phyloP scores from a whole-genome alignment of 1,140 invertebrate genomes.

The Dryas iulia region DNA sequence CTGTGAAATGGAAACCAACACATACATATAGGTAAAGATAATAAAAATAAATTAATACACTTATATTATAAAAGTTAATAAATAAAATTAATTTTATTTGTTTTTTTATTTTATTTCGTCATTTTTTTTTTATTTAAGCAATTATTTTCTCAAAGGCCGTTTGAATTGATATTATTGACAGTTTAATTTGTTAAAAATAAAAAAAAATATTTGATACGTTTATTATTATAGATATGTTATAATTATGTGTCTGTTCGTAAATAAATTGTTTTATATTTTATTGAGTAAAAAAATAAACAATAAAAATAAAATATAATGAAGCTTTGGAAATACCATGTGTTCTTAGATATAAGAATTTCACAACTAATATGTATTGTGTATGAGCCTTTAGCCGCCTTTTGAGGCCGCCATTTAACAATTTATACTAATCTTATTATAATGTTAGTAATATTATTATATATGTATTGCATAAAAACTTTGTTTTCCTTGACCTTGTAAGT shows the following conservation, averaged over 20 bases:
- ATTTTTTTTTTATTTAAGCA: not conserved
- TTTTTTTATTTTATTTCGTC: not conserved
- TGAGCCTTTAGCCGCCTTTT: not conserved
- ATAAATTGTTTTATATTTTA: not conserved
- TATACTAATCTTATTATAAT: not conserved
- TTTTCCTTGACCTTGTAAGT: no score
- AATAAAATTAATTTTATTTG: not conserved
- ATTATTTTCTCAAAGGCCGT: not conserved
- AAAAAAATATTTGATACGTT: not conserved
- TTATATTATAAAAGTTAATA: not conserved
- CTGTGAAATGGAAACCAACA: slow-evolving; percentile 33
- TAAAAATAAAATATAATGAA: slow-evolving; percentile 4
- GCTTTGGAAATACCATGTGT: slow-evolving; percentile 38
- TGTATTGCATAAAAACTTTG: no score
- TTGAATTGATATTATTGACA: not conserved
- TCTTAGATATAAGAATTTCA: slow-evolving; percentile 44
- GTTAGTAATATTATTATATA: no score
- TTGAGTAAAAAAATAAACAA: not conserved
- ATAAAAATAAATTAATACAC: not conserved
- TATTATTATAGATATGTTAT: not conserved
- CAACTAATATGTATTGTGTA: slow-evolving; percentile 36
- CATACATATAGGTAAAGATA: not conserved
- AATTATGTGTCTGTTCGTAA: not conserved
- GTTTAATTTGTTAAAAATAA: not conserved
- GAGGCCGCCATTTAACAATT: not conserved